These are phyloP conservation scores for Acanthoscelides obtectus DNA, from an alignment of 2,888 invertebrate genomes.

Conservation along the genomic window DNA sequence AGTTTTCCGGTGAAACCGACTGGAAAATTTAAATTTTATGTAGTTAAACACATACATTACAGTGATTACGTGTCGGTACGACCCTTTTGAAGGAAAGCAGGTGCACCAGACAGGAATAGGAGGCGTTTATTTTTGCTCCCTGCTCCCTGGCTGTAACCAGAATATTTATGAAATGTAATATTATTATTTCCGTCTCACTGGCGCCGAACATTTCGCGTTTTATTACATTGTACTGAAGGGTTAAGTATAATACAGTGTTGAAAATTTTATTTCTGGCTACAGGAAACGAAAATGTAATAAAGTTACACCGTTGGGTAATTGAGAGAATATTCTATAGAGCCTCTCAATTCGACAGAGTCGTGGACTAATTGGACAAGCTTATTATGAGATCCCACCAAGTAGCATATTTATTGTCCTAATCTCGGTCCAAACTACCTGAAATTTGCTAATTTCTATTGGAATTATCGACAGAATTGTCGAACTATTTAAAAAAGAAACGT, in stretches of 20 bases:
- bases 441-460: too few species aligned
- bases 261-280: too few species aligned
- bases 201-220: neutral
- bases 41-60: neutral
- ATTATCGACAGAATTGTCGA: too few species aligned
- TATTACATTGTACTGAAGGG: neutral
- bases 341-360: too few species aligned
- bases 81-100: neutral
- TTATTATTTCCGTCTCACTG: neutral
- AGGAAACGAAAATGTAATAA: too few species aligned
- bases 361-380: too few species aligned
- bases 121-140: neutral
- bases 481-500: too few species aligned
- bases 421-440: too few species aligned
- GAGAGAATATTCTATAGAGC: too few species aligned
- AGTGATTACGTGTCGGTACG: neutral
- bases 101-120: neutral
- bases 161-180: neutral
- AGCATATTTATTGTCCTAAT: too few species aligned
- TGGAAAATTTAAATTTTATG: neutral
- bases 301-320: too few species aligned
- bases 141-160: neutral
- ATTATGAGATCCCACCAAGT: too few species aligned
- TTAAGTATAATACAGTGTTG: neutral
- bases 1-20: neutral